Evolutionary conservation across 2,797 vertebrate species (phyloP).

Genomic region (Poeciliopsis turneri): DNA sequence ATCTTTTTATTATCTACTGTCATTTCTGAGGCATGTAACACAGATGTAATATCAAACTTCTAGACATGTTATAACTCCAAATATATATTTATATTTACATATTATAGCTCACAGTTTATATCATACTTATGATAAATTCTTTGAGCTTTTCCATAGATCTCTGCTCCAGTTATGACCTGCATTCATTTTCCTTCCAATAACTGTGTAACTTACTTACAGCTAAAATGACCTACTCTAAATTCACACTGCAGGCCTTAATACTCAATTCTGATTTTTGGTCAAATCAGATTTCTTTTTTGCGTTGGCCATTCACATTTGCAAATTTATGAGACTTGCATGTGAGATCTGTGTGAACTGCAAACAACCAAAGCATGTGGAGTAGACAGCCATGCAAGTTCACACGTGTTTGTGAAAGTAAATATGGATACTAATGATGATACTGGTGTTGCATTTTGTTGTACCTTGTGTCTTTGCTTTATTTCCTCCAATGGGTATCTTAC

Average conservation of each 20-base stretch:
- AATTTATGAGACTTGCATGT: too few species aligned
- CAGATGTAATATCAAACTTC: background rate
- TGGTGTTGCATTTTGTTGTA: slow-evolving; percentile 5
- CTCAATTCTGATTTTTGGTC: too few species aligned
- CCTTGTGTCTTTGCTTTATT: slow-evolving; percentile 15
- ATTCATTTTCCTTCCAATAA: background rate
- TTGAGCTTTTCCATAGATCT: background rate
- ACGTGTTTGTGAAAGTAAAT: too few species aligned
- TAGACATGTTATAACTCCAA: background rate
- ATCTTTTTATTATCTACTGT: background rate
- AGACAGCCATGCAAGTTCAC: too few species aligned
- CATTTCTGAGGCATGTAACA: background rate
- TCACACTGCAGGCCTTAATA: too few species aligned
- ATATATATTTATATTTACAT: too few species aligned
- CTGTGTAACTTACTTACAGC: background rate
- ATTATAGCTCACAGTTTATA: background rate
- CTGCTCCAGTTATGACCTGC: background rate
- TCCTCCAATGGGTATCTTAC: slow-evolving; percentile 24
- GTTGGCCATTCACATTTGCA: too few species aligned
- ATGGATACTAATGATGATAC: too few species aligned
- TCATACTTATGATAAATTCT: background rate
- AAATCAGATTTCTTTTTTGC: too few species aligned
- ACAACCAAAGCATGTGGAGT: too few species aligned
- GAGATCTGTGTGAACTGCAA: too few species aligned
- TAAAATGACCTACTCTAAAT: background rate